A percentile compares a stretch with the other conserved stretches of the same genome.
phyloP scores from a whole-genome alignment of 1,140 invertebrate species.

The Solen grandis region DNA sequence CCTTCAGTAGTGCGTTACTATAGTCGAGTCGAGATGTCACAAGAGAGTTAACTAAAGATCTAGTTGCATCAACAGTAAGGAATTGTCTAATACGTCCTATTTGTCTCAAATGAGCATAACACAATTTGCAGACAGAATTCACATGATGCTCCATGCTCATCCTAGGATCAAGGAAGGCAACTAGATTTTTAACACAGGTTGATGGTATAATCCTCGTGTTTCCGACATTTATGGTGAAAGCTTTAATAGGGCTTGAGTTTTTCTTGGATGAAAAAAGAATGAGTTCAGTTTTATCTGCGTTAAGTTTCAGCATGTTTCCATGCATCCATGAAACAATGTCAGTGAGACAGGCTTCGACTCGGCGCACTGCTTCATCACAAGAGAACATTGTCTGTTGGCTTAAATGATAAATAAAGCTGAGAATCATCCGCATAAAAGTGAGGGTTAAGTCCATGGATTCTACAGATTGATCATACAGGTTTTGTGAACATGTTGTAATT shows the following conservation, averaged over 20 bases:
- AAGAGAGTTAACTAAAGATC: no score
- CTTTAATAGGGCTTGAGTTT: background rate
- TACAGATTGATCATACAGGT: constrained; percentile 8
- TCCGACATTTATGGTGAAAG: background rate
- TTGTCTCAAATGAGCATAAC: background rate
- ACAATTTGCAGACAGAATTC: no score
- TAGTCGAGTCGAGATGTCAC: background rate
- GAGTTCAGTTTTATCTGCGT: constrained; percentile 18
- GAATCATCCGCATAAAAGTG: constrained; percentile 30
- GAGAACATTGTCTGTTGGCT: constrained; percentile 15
- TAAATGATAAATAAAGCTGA: constrained; percentile 19
- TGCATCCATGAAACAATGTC: constrained; percentile 12
- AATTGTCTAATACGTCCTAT: constrained; percentile 24
- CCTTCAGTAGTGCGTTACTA: background rate
- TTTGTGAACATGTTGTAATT: constrained; percentile 14
- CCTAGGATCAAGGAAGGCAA: background rate
- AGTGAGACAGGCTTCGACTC: constrained; percentile 1
- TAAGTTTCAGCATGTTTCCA: no score
- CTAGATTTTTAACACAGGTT: background rate
- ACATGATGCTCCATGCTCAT: no score
- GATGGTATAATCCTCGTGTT: background rate
- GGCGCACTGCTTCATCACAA: background rate
- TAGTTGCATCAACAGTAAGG: no score
- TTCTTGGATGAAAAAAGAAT: constrained; percentile 16
- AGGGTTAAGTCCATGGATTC: background rate